Evolutionary conservation across 2,888 invertebrate genomes (phyloP), one percentile per base, ranked within the genome.

Genomic region (Tortrix viridana): DNA sequence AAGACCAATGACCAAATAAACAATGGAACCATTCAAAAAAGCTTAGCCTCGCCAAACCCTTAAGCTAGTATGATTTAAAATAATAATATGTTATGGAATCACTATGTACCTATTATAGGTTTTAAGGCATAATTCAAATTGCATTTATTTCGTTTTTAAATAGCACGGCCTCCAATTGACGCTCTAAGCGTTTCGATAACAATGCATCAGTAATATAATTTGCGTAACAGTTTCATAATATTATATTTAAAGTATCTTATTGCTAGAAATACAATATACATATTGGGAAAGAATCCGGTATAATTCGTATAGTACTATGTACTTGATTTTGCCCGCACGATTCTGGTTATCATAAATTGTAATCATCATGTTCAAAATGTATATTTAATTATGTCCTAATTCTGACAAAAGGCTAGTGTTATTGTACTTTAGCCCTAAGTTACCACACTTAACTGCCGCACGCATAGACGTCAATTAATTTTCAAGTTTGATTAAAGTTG

Each of bases 21-120:
- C 2, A 7, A 26, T 26, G 12, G 12, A 32, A 12, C 32, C 7
- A 32, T 32, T 32, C 12, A 32, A 32, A 32, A 32, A 12, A 3
- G 32, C 32, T 32, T 12, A 32, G 32, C 9, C 32, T 32, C 18
- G n/a, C 26, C 37, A 37, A 37, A 14, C 3, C 46, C 57, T 63
- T 57, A 63, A 32, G 20, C 52, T 12, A 32, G 18, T 14, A 22
- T 47, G 47, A 44, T 46, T 56, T 5, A 52, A 53, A 58, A 63
- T 58, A 63, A 63, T 63, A 63, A 47, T 63, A 58, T 58, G 18
- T 48, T 32, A 63, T 63, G 63, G 63, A 63, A 63, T 63, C 58
- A 58, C 63, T 63, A 57, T 48, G 32, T 14, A 62, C 62, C 56
- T 61, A 56, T 46, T 50, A 12, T 53, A 63, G 53, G 47, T 58